Evolutionary conservation across 2,888 invertebrate species (phyloP), one percentile per base, ranked within the genome.

Genomic region (Zhuqinia jingwanae): DNA sequence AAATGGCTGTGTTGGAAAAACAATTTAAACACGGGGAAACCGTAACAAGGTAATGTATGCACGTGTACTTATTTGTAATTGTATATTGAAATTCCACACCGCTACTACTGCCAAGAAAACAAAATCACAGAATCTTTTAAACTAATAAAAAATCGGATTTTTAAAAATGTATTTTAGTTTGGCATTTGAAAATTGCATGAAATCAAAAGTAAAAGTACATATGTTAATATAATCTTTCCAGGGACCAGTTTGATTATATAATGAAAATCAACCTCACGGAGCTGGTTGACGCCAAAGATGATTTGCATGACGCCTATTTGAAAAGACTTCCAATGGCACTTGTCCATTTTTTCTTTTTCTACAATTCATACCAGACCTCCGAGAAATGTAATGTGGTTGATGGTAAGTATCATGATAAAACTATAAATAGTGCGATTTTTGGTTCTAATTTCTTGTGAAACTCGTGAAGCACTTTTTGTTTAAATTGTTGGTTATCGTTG

Each of bases 371-470:
- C 17, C 0, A 25, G 5, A 3, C 53, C 0, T 42, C 22, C 13
- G 0, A n/a, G 0, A 22, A 65, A 22, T 70, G 68, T 25, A 22
- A 42, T 45, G 20, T 47, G 3, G 22, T n/a, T 6, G 27, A 84
- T 53, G 63, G 84, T 84, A 77, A 76, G 76, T n/a, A n/a, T n/a
- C n/a, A n/a, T n/a, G n/a, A 36, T 36, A 36, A 36, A n/a, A n/a
- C n/a, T 36, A 36, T 22, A 78, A 53, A 56, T 47, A 75, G 2
- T 76, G 8, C 25, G 45, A n/a, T n/a, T n/a, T n/a, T n/a, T n/a
- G n/a, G n/a, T n/a, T n/a, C n/a, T n/a, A n/a, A n/a, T n/a, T n/a
- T n/a, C n/a, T 47, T 60, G 30, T 47, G 22, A 53, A 30, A 13
- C 22, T 58, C 47, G 11, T 56, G 30, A 20, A 36, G n/a, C 11